Evolutionary conservation across 2,888 invertebrate species (phyloP), one percentile per base, ranked within the genome.

Genomic region (Rotaria sp.): DNA sequence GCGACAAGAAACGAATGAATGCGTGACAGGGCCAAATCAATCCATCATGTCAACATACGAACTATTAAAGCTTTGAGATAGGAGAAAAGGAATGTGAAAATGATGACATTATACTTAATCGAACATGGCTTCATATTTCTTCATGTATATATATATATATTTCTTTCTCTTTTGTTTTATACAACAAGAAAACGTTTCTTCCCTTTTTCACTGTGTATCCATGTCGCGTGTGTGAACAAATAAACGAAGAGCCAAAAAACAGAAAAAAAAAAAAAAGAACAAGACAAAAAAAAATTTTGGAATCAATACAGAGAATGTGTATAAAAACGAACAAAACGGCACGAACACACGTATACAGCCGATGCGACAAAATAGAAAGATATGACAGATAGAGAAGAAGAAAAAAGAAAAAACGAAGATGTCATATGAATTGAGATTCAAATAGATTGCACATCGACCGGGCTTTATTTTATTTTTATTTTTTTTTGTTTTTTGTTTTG

Each of bases 291-390:
- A 67, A 67, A 18, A 18, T 67, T 67, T 67, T 7, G 67, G 35
- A 67, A 67, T 67, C 67, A 35, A 67, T 35, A 67, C 18, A 67
- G 67, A 67, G 35, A 67, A 35, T 67, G 67, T 67, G 67, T 67
- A 67, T 67, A 67, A 67, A 67, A 67, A 67, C 67, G 67, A 67
- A 67, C 67, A 67, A 67, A 67, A 67, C 67, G 35, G 67, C 67
- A 67, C 67, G 67, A 67, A 67, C 67, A 67, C 67, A 67, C 67
- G 67, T 67, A 67, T 67, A 67, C 67, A 67, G 67, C 67, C 67
- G 67, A 67, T 67, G 67, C 67, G 67, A 67, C 67, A 67, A 67
- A 67, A 67, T 67, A 67, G 35, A 67, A 21, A 67, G 35, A 67
- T 24, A 67, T 67, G 67, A 67, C 67, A 67, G 35, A 67, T 21